Percentiles rank a stretch among this genome's conserved stretches.
Evolutionary conservation across 2,113 vertebrate species (phyloP).

Genomic region (Raphicerus campestris): DNA sequence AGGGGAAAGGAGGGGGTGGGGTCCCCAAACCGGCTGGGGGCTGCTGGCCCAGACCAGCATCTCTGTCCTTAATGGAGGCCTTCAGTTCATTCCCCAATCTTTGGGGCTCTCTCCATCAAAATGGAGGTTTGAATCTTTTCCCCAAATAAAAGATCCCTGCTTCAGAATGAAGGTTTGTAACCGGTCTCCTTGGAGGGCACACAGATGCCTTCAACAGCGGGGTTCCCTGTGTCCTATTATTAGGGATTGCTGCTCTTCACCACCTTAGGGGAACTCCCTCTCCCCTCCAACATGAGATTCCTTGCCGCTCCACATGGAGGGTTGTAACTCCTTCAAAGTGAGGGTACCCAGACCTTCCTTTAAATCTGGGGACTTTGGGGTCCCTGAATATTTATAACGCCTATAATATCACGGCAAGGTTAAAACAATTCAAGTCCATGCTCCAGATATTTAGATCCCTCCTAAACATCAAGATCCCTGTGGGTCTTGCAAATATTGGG

Average conservation of each 20-base stretch:
- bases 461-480: conserved; percentile 5
- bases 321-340: neutral
- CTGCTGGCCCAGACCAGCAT: neutral
- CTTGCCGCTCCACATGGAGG: neutral
- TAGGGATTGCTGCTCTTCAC: neutral
- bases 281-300: neutral
- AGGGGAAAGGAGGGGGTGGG: conserved; percentile 37
- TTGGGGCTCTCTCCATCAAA: neutral
- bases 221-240: neutral
- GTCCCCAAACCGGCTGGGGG: conserved; percentile 33
- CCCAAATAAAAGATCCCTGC: neutral
- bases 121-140: neutral
- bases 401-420: neutral
- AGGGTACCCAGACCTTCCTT: neutral
- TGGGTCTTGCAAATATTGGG: neutral
- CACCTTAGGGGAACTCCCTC: neutral
- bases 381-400: neutral
- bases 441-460: neutral
- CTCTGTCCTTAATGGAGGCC: neutral
- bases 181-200: neutral
- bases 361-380: neutral
- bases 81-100: neutral
- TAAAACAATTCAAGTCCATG: neutral
- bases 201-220: neutral
- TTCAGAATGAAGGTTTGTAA: neutral